Base-by-base conservation (phyloP, 2,797 vertebrate genomes). In the Novumbra hubbsi region DNA sequence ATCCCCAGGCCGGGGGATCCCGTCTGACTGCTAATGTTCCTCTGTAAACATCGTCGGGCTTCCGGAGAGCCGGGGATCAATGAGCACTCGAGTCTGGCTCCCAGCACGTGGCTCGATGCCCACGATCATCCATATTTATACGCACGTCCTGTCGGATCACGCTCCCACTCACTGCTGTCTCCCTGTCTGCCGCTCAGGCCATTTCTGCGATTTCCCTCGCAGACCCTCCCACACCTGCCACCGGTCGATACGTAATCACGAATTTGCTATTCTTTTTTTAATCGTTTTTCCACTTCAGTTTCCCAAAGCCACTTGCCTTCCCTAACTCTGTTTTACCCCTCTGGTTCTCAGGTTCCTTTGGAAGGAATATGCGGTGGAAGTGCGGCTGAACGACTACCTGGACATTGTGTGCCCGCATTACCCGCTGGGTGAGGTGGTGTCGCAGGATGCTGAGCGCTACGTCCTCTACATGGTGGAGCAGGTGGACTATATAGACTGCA, bases 341-440 rank as follows among this genome's bases (percentile, higher is more conserved):
- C 24, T 38, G 52, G 63, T 55, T 19, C 0, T 7, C 83, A 99
- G 97, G 86, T 97, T 99, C 71, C 80, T 85, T 15, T 74, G 67
- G 81, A 88, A 93, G 0, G 84, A 93, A 78, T 98, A 96, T 70
- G 81, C 91, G 0, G 94, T 98, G 16, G 90, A 95, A 30, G 96
- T 98, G 65, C 92, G 28, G 12, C 91, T 98, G 57, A 97, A 97
- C 0, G 97, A 99, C 85, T 98, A 98, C 86, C 89, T 99, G 90
- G 97, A 98, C 85, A 97, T 99, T 21, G 92, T 98, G 85, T 99
- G 97, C 82, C 97, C 97, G 0, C 96, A 99, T 72, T 99, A 98
- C 0, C 96, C 96, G 27, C 93, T 93, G 76, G 92, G 93, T 3
- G 87, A 92, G 8, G 86, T 91, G 76, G 88, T 92, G 0, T 81